Evolutionary conservation across 2,888 invertebrate genomes (phyloP), one percentile per base, ranked within the genome.

Genomic region (Venusia cambrica): DNA sequence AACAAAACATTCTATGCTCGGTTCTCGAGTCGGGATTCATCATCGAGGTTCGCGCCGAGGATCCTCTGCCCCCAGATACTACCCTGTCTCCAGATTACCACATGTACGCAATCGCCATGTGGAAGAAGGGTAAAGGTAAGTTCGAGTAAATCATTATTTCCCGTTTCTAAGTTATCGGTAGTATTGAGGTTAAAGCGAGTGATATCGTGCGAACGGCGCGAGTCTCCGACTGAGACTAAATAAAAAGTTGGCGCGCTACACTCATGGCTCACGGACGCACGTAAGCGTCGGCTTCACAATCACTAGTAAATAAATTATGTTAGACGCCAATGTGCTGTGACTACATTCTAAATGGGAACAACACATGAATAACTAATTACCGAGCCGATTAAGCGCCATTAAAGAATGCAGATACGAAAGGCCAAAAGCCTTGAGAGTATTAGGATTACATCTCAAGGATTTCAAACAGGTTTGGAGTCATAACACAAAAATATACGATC

Each of bases 1-100:
- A 93, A 78, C 89, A 91, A 63, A 90, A 90, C 57, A 90, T 92
- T 54, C 87, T 93, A 51, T 92, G 92, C 71, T 91, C 92, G 33
- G 92, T 92, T 37, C 88, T 92, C 59, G 92, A 92, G 73, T 89
- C 91, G 19, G 93, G 93, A 34, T 93, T 93, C 74, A 90, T 93
- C 53, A 88, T 93, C 46, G 92, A 93, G 70, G 88, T 91, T 50
- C 76, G 83, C 48, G 89, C 89, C 26, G 80, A 83, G 53, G 84
- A 88, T 38, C 78, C 83, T 1, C 54, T 87, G 51, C 83, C 85
- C 21, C 76, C 83, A 25, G 88, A 87, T 52, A 75, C 87, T 1
- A 51, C 64, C 18, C 48, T 88, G 54, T 78, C 83, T 38, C 88
- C 89, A 32, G 89, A 89, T 55, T 79, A 85, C 61, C 87, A 88